These are phyloP conservation scores for Oryzias woworae DNA, from an alignment of 2,113 vertebrate genomes.

Conservation along the genomic window DNA sequence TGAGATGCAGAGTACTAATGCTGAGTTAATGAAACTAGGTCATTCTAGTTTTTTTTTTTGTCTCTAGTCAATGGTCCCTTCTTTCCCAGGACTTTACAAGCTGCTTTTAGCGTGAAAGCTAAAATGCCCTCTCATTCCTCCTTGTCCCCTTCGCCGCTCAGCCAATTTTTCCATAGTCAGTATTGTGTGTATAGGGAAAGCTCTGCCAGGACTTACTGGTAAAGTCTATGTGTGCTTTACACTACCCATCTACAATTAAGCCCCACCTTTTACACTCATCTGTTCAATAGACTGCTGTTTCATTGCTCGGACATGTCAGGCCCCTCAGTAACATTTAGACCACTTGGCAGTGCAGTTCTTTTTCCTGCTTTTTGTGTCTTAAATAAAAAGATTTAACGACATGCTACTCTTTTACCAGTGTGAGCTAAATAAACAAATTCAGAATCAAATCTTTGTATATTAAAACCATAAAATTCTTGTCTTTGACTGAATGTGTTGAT, in stretches of 20 bases:
- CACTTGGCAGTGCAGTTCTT: conserved; percentile 7
- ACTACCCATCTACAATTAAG: conserved; percentile 63
- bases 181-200: conserved; percentile 60
- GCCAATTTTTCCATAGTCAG: conserved; percentile 68
- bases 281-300: conserved; percentile 51
- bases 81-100: conserved; percentile 45
- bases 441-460: not conserved
- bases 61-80: not conserved
- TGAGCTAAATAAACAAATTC: not conserved
- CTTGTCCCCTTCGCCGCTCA: conserved; percentile 54
- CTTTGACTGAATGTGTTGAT: no score
- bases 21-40: conserved; percentile 36
- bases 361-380: not conserved
- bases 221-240: conserved; percentile 65
- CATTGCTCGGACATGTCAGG: conserved; percentile 35
- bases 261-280: conserved; percentile 65
- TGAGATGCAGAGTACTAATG: conserved; percentile 21
- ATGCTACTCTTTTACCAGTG: not conserved
- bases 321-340: conserved; percentile 27
- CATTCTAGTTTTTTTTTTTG: conserved; percentile 48
- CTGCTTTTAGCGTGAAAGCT: conserved; percentile 71
- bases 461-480: no score
- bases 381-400: not conserved
- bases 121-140: conserved; percentile 71
- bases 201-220: conserved; percentile 66